phyloP scores from a whole-genome alignment of 2,888 invertebrate genomes.

The Acronicta leporina region DNA sequence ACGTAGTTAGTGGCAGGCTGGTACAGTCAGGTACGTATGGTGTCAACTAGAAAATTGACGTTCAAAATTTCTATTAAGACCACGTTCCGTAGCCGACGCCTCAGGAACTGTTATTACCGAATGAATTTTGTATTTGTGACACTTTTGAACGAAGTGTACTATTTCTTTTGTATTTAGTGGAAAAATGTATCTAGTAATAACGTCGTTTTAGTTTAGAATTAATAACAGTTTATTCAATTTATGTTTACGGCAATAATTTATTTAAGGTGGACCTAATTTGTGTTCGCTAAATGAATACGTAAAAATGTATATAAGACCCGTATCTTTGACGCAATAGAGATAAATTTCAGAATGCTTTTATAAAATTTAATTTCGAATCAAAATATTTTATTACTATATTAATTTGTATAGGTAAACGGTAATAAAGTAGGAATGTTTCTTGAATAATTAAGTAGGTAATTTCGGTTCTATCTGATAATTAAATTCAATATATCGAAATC shows the following conservation, averaged over 20 bases:
- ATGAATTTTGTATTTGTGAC: conserved; percentile 47
- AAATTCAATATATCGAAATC: conserved; percentile 10
- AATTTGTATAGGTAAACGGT: no score
- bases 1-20: conserved; percentile 28
- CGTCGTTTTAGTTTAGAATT: conserved; percentile 3
- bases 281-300: conserved; percentile 13
- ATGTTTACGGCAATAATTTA: neutral
- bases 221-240: neutral
- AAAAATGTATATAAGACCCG: neutral
- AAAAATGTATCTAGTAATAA: conserved; percentile 1
- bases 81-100: conserved; percentile 16
- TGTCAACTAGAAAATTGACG: conserved; percentile 41
- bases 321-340: neutral
- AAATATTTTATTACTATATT: no score
- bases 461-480: neutral
- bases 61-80: conserved; percentile 33
- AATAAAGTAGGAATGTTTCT: no score
- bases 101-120: conserved; percentile 44
- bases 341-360: neutral
- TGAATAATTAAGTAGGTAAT: neutral
- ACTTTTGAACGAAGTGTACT: conserved; percentile 11
- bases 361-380: no score
- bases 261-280: conserved; percentile 1
- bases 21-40: conserved; percentile 21
- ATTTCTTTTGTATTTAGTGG: conserved; percentile 16